Conservation (phyloP, 2,888 invertebrate genomes). For the Muschampia plurimacula region DNA sequence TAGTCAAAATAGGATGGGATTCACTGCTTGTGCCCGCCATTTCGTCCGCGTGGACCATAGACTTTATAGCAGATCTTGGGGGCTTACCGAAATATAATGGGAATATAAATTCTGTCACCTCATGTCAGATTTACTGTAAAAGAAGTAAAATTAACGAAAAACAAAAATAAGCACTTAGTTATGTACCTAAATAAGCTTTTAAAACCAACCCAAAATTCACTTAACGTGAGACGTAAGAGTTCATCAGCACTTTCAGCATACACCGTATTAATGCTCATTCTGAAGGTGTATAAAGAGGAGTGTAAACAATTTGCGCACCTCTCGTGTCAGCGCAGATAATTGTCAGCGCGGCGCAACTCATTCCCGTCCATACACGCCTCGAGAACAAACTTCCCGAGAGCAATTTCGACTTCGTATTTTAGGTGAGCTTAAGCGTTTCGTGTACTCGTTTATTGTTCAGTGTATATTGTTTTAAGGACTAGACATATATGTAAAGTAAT, state of each 20-base stretch:
- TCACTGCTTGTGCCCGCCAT: no score
- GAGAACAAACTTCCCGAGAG: slow-evolving; percentile 31
- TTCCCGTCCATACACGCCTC: slow-evolving; percentile 35
- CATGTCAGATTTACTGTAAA: no score
- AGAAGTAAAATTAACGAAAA: no score
- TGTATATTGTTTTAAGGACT: slow-evolving; percentile 6
- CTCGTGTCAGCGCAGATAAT: slow-evolving; percentile 35
- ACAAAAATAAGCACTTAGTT: no score
- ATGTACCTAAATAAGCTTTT: not conserved
- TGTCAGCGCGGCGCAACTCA: slow-evolving; percentile 32
- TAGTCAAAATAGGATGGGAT: no score
- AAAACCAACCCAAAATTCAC: slow-evolving; percentile 21
- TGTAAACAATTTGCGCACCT: slow-evolving; percentile 32
- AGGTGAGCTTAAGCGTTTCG: slow-evolving; percentile 11
- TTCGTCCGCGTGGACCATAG: no score
- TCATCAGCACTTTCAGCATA: slow-evolving; percentile 22
- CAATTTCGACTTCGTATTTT: slow-evolving; percentile 34
- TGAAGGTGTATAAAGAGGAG: slow-evolving; percentile 14
- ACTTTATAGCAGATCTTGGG: no score
- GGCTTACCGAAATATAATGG: no score
- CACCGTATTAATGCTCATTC: slow-evolving; percentile 22
- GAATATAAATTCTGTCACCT: no score
- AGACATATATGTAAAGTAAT: not conserved
- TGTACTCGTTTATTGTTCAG: slow-evolving; percentile 20
- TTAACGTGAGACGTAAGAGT: slow-evolving; percentile 5